phyloP scores from a whole-genome alignment of 1,140 invertebrate genomes.

The Cryptotermes secundus region DNA sequence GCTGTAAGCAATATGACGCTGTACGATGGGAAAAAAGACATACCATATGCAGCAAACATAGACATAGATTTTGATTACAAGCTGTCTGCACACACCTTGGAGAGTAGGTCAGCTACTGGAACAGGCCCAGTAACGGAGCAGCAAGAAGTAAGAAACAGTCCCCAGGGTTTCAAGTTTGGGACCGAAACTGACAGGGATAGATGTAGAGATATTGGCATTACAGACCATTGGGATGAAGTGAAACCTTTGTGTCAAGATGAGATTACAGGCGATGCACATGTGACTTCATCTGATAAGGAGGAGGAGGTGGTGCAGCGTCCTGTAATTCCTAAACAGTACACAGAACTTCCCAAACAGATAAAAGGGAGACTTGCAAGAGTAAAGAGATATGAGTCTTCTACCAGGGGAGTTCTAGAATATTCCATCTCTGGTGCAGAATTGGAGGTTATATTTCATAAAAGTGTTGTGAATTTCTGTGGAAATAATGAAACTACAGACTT shows the following conservation, averaged over 20 bases:
- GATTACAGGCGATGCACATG: too few species aligned
- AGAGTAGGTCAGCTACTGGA: too few species aligned
- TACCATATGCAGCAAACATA: not conserved
- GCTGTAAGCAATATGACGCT: not conserved
- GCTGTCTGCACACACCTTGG: too few species aligned
- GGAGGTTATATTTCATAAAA: not conserved
- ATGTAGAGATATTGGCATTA: not conserved
- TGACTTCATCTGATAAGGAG: too few species aligned
- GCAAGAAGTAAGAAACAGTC: too few species aligned
- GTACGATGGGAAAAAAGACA: not conserved
- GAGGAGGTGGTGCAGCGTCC: too few species aligned
- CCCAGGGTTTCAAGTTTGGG: too few species aligned
- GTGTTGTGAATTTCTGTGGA: not conserved
- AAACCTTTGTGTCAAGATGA: too few species aligned
- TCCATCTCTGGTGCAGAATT: not conserved
- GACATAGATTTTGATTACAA: not conserved
- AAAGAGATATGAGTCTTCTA: not conserved
- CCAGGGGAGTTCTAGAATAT: not conserved
- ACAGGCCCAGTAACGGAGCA: too few species aligned
- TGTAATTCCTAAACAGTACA: too few species aligned
- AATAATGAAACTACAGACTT: not conserved
- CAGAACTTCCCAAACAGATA: not conserved
- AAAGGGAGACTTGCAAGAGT: not conserved
- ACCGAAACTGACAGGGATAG: too few species aligned
- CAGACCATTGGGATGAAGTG: too few species aligned